Base-by-base conservation (phyloP, 2,113 vertebrate species). In the Myrmophylax atrothorax region DNA sequence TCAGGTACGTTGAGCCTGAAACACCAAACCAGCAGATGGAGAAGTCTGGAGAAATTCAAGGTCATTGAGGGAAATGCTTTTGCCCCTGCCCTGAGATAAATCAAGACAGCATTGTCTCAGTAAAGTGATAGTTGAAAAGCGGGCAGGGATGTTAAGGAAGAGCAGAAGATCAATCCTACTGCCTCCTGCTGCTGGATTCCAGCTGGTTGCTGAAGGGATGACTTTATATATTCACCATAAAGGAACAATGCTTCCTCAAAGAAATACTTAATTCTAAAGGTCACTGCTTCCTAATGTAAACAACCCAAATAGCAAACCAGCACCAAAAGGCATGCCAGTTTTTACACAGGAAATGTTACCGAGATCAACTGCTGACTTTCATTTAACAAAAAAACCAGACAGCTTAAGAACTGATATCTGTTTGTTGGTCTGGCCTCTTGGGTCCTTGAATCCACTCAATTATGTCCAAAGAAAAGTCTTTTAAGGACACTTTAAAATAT, bases 401-500 rank as follows among this genome's bases (percentile, higher is more conserved):
- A 67, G 26, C 38, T 93, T 90, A 77, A 92, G 25, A 49, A 92
- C 37, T 46, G 60, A 35, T 90, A 86, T 29, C 44, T 70, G 18
- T 90, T 90, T 85, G 62, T 66, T 84, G 72, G 72, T 94, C 79
- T 92, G 64, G 38, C 56, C 88, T 92, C 85, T 93, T 44, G 52
- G 52, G 55, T 64, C 86, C 72, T 81, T 90, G 60, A 86, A 90
- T 63, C 23, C 60, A 63, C 79, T 83, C 0, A 0, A 53, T 59
- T 86, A 60, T 75, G 49, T 74, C 60, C 64, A 78, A 93, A 87
- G 68, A 79, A 77, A 96, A 95, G 94, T 93, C 79, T 90, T 97
- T 90, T 95, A 92, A 96, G 94, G 92, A 95, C 92, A 93, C 44
- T 93, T 23, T 6, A 80, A 90, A 93, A 86, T 64, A 89, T 14